A percentile compares a stretch with the other conserved stretches of the same genome.
Conservation (phyloP, 2,797 vertebrate species). For the Decapterus maruadsi region DNA sequence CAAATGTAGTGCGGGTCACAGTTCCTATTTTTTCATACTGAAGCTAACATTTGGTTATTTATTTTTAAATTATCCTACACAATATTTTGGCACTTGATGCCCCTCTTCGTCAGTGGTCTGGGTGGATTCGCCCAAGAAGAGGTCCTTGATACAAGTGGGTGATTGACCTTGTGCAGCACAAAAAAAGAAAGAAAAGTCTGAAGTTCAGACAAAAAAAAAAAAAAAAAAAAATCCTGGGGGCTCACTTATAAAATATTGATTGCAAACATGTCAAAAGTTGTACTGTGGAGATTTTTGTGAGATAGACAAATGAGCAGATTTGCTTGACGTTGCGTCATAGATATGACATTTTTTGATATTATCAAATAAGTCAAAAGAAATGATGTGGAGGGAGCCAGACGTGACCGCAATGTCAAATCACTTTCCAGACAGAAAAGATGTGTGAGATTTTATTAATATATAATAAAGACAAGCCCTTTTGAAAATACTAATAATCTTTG, state of each 20-base stretch:
- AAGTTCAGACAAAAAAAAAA: slow-evolving; percentile 57
- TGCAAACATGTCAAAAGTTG: slow-evolving; percentile 74
- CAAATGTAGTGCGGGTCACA: slow-evolving; percentile 17
- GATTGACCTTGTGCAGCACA: slow-evolving; percentile 62
- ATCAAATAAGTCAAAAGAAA: slow-evolving; percentile 66
- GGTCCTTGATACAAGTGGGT: slow-evolving; percentile 41
- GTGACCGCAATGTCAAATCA: slow-evolving; percentile 58
- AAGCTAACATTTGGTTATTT: background rate
- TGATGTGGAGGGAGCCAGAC: slow-evolving; percentile 41
- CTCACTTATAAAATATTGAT: slow-evolving; percentile 72
- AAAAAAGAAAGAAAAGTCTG: slow-evolving; percentile 29
- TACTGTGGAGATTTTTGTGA: slow-evolving; percentile 64
- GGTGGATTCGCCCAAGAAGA: slow-evolving; percentile 30
- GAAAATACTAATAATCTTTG: slow-evolving; percentile 10
- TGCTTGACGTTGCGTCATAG: slow-evolving; percentile 80
- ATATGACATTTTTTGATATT: slow-evolving; percentile 68
- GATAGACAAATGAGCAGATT: slow-evolving; percentile 79
- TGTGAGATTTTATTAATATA: slow-evolving; percentile 46
- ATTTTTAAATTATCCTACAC: background rate
- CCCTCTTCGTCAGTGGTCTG: slow-evolving; percentile 30
- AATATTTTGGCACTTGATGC: slow-evolving; percentile 5
- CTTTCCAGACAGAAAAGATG: slow-evolving; percentile 18
- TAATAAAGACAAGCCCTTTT: slow-evolving; percentile 19
- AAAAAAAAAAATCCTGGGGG: slow-evolving; percentile 52
- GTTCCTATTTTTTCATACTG: slow-evolving; percentile 33